A percentile compares a stretch with the other conserved stretches of the same genome.
Conservation (phyloP, 2,797 vertebrate species). For the Phrynocephalus vlangalii region DNA sequence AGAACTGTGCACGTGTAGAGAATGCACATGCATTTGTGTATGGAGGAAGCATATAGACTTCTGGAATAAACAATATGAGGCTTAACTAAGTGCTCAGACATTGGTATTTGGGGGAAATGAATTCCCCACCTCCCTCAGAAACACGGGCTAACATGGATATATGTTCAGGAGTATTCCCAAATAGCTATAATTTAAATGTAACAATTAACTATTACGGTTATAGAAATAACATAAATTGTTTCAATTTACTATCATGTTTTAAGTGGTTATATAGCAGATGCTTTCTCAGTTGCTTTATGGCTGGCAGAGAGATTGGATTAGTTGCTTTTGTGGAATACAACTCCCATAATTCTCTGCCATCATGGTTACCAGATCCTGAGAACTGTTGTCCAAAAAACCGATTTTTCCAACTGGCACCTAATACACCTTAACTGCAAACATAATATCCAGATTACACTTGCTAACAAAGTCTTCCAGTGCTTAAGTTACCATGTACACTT, state of each 20-base stretch:
- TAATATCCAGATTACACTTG: neutral
- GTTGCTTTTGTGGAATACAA: too few relatives aligned
- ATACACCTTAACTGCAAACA: neutral
- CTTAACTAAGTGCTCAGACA: neutral
- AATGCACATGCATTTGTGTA: neutral
- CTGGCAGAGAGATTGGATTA: too few relatives aligned
- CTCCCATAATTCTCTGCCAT: neutral
- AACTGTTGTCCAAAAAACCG: neutral
- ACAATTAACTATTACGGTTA: too few relatives aligned
- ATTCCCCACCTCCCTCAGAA: neutral
- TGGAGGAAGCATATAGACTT: neutral
- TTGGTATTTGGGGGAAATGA: neutral
- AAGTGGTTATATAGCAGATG: neutral
- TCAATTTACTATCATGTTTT: constrained; percentile 18
- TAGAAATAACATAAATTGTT: neutral
- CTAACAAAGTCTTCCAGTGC: neutral
- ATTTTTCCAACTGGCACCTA: neutral
- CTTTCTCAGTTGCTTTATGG: neutral
- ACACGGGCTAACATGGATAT: neutral
- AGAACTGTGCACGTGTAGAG: neutral
- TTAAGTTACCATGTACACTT: neutral
- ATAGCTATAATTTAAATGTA: too few relatives aligned
- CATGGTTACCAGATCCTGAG: neutral
- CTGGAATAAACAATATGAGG: neutral
- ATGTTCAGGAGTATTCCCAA: too few relatives aligned